Percentiles rank a stretch among this genome's conserved stretches.
Evolutionary conservation across 2,888 invertebrate genomes (phyloP).

Genomic region (Limenitis arthemis): DNA sequence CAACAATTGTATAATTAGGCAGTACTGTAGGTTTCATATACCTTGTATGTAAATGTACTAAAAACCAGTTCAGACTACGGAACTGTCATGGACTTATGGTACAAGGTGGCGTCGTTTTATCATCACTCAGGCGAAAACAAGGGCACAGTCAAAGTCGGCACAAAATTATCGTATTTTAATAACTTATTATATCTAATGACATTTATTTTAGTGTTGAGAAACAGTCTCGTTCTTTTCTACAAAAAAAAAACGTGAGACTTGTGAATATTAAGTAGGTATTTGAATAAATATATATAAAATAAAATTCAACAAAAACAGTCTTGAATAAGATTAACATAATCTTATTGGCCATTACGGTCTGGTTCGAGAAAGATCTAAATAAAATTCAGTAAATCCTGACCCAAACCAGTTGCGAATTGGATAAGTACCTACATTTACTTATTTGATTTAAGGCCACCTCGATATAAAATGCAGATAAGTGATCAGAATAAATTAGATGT

Average conservation of each 20-base stretch:
- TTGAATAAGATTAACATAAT: too few species aligned
- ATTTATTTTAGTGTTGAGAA: background rate
- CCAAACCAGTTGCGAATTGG: constrained; percentile 1
- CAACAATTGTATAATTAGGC: too few species aligned
- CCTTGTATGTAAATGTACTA: too few species aligned
- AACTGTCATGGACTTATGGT: background rate
- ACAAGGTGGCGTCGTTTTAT: constrained; percentile 1
- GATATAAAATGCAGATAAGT: background rate
- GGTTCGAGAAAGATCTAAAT: too few species aligned
- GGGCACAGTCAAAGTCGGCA: constrained; percentile 11
- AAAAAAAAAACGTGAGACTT: too few species aligned
- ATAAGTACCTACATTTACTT: background rate
- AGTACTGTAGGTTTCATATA: too few species aligned
- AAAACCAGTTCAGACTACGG: too few species aligned
- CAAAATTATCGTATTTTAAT: background rate
- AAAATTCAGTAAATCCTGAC: background rate
- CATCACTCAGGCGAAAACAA: constrained; percentile 12
- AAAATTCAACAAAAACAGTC: too few species aligned
- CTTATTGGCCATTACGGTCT: too few species aligned
- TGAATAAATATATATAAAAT: too few species aligned
- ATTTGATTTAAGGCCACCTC: background rate
- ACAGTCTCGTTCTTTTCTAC: background rate
- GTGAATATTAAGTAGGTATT: too few species aligned
- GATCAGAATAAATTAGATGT: background rate
- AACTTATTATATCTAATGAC: background rate